Percentiles rank a stretch among this genome's conserved stretches.
These are phyloP conservation scores for Hippocampus comes DNA, from an alignment of 2,113 vertebrate genomes.

Conservation along the genomic window DNA sequence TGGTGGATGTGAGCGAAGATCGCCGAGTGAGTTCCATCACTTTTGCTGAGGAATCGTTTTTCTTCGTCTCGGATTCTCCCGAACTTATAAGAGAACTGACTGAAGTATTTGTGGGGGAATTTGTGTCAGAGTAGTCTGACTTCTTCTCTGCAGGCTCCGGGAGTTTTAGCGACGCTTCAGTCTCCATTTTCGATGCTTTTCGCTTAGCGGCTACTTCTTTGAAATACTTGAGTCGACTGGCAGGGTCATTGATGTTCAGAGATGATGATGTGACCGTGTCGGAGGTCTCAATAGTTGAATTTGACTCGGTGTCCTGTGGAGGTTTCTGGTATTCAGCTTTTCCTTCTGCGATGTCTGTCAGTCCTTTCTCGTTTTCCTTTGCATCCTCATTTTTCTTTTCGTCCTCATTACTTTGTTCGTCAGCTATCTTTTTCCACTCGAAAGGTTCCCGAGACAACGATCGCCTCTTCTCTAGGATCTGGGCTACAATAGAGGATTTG, in stretches of 20 bases:
- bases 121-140: constrained; percentile 47
- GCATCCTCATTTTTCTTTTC: constrained; percentile 24
- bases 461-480: constrained; percentile 85
- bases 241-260: constrained; percentile 68
- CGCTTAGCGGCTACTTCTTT: constrained; percentile 68
- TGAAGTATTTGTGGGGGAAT: constrained; percentile 12
- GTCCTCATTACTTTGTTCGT: constrained; percentile 47
- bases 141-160: constrained; percentile 62
- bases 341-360: constrained; percentile 38
- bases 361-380: constrained; percentile 9
- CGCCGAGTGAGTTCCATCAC: constrained; percentile 54
- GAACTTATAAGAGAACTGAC: constrained; percentile 6
- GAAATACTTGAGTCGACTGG: constrained; percentile 69
- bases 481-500: constrained; percentile 85
- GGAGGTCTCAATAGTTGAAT: constrained; percentile 15
- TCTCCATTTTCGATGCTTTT: constrained; percentile 56
- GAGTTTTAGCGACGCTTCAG: constrained; percentile 42
- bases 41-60: constrained; percentile 45
- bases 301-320: constrained; percentile 31
- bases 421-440: constrained; percentile 66
- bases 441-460: constrained; percentile 70
- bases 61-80: constrained; percentile 48
- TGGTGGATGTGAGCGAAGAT: constrained; percentile 42
- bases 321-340: constrained; percentile 40
- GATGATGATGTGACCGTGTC: constrained; percentile 27